Conservation (phyloP, 2,113 vertebrate species). For the Nesogale talazaci region DNA sequence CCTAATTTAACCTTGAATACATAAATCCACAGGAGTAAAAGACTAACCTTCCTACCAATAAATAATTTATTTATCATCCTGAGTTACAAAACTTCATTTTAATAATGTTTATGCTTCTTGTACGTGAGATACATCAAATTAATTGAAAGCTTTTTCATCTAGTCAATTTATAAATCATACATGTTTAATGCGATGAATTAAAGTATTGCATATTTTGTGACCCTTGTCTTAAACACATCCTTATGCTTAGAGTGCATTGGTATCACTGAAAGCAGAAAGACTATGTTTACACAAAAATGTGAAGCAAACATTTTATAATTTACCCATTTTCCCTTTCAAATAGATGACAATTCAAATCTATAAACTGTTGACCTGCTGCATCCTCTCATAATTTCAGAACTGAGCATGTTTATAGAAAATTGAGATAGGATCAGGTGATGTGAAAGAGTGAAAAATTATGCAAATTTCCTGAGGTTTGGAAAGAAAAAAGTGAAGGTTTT, state of each 20-base stretch:
- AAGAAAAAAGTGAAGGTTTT: not conserved
- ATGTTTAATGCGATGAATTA: conserved; percentile 72
- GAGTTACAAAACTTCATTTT: not conserved
- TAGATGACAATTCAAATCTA: conserved; percentile 50
- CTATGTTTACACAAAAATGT: not conserved
- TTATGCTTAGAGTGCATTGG: not conserved
- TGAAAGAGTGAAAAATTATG: not conserved
- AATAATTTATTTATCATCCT: conserved; percentile 12
- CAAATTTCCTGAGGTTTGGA: not conserved
- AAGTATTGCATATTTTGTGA: conserved; percentile 2
- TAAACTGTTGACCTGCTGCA: conserved; percentile 42
- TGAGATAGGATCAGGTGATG: not conserved
- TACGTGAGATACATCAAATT: conserved; percentile 38
- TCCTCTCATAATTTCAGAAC: not conserved
- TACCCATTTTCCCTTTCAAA: conserved; percentile 18
- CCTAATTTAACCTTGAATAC: not conserved
- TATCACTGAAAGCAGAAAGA: conserved; percentile 52
- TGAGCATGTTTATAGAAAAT: not conserved
- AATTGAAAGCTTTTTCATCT: conserved; percentile 65
- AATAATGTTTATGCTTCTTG: conserved; percentile 56
- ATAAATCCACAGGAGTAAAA: not conserved
- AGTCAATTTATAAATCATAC: conserved; percentile 7
- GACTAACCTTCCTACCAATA: not conserved
- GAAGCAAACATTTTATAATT: conserved; percentile 50
- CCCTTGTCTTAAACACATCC: conserved; percentile 33